phyloP scores from a whole-genome alignment of 2,888 invertebrate genomes.

The Calameuta idolon region DNA sequence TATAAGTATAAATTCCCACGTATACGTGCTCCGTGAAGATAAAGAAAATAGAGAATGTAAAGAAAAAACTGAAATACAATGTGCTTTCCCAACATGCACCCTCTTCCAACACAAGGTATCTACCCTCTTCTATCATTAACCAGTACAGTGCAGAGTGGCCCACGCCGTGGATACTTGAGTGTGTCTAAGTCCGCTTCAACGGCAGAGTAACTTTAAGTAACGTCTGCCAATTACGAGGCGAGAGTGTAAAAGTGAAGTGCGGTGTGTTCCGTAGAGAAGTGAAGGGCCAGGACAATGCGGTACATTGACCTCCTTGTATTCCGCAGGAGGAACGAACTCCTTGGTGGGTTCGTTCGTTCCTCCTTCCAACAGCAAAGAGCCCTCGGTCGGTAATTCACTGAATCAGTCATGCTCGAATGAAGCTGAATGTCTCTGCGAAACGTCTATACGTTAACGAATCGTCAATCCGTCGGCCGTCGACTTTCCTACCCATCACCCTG shows the following conservation, averaged over 20 bases:
- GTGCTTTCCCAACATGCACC: not conserved
- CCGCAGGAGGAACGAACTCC: constrained; percentile 11
- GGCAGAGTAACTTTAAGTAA: not conserved
- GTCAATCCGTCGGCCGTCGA: not conserved
- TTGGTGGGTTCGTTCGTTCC: not conserved
- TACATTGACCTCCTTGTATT: constrained; percentile 6
- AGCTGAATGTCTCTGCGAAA: not conserved
- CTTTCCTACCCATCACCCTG: not conserved
- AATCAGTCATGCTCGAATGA: constrained; percentile 5
- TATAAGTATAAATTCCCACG: not conserved
- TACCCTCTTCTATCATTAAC: not conserved
- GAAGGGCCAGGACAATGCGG: constrained; percentile 15
- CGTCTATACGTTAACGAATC: not conserved
- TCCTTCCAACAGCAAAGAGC: not conserved
- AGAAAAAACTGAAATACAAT: not conserved
- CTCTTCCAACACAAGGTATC: not conserved
- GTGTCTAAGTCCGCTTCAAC: not conserved
- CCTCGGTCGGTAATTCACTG: not conserved
- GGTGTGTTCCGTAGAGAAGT: not conserved
- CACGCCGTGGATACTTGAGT: not conserved
- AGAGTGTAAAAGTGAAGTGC: constrained; percentile 4
- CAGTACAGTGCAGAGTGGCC: not conserved
- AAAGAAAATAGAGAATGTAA: not conserved
- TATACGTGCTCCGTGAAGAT: not conserved
- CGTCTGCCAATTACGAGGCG: constrained; percentile 6